Percentiles rank a stretch among this genome's conserved stretches.
These are phyloP conservation scores for Opisthocomus hoazin DNA, from an alignment of 2,113 vertebrate species.

Conservation along the genomic window DNA sequence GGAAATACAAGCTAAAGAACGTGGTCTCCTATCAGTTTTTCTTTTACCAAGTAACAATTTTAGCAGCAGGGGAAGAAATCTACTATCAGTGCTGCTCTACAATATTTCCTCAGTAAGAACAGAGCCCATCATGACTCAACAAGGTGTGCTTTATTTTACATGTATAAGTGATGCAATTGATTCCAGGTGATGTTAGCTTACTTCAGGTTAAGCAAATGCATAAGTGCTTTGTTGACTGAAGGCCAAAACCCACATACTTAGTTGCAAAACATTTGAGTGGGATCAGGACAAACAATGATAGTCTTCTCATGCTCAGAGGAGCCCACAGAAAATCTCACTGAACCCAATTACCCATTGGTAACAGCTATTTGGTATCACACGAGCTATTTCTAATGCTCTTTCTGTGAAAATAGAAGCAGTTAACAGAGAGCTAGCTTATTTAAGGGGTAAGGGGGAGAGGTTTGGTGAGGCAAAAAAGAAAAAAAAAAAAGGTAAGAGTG, in stretches of 20 bases:
- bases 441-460: rapidly evolving
- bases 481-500: neutral
- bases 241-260: neutral
- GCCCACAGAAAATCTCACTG: neutral
- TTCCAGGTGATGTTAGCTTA: neutral
- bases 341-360: neutral
- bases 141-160: neutral
- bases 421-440: neutral
- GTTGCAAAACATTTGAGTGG: neutral
- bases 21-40: neutral
- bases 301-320: neutral
- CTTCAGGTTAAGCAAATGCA: neutral
- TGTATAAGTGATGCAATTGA: neutral
- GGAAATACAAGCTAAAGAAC: neutral
- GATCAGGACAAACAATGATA: neutral
- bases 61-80: neutral
- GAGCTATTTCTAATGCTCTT: neutral
- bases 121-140: neutral
- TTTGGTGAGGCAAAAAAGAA: neutral
- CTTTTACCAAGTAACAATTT: neutral
- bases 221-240: neutral
- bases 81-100: neutral
- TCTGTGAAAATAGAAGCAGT: neutral
- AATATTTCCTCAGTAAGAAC: neutral
- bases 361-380: neutral